These are phyloP conservation scores for Cylloceria caligata DNA, from an alignment of 2,888 invertebrate genomes.

Conservation along the genomic window DNA sequence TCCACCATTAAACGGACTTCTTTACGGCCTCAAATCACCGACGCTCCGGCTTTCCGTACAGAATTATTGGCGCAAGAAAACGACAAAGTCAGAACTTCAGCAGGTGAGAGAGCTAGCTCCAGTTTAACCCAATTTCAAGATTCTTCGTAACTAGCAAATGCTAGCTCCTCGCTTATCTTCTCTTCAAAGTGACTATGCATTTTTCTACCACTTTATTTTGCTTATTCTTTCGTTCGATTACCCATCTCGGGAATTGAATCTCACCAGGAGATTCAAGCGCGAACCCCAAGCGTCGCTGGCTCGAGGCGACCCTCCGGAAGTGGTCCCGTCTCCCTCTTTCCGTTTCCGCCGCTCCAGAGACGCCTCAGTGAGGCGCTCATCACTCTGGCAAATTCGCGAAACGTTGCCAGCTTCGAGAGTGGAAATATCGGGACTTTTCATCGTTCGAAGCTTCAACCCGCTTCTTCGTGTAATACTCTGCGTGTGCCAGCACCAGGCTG, in stretches of 20 bases:
- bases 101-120: constrained; percentile 83
- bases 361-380: constrained; percentile 87
- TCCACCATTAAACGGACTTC: constrained; percentile 90
- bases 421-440: constrained; percentile 78
- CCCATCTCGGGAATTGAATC: constrained; percentile 49
- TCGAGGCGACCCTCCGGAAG: constrained; percentile 90
- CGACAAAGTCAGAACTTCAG: constrained; percentile 92
- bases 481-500: constrained; percentile 86
- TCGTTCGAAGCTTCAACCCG: constrained; percentile 87
- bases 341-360: constrained; percentile 86
- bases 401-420: constrained; percentile 76
- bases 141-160: not conserved
- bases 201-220: constrained; percentile 44
- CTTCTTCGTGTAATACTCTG: constrained; percentile 89
- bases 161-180: not conserved
- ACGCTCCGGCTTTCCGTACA: constrained; percentile 90
- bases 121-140: not conserved
- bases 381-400: constrained; percentile 80
- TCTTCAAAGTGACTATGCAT: not conserved
- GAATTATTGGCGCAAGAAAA: constrained; percentile 91
- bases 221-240: constrained; percentile 60
- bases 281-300: constrained; percentile 92
- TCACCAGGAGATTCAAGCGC: constrained; percentile 89
- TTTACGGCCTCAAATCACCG: constrained; percentile 92
- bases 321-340: constrained; percentile 84